Conservation (phyloP, 2,113 vertebrate species). For the Pygathrix nemaeus region DNA sequence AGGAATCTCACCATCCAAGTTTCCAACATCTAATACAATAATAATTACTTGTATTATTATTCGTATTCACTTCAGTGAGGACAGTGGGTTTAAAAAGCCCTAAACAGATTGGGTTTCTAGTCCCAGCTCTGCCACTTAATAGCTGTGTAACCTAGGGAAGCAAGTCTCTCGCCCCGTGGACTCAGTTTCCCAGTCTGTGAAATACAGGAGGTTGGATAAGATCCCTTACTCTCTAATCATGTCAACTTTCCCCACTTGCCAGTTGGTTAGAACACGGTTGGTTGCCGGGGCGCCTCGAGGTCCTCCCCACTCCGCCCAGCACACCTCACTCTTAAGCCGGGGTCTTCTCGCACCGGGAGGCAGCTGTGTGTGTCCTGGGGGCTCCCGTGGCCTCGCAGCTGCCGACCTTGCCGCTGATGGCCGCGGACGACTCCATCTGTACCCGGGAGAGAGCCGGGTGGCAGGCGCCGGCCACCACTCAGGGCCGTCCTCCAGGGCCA, state of each 20-base stretch:
- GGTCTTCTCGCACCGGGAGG: neutral
- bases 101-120: neutral
- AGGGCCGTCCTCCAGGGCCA: neutral
- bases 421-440: neutral
- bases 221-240: neutral
- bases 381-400: neutral
- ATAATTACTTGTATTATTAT: neutral
- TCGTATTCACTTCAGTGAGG: neutral
- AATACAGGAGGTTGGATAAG: too few species aligned
- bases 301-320: neutral
- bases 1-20: neutral
- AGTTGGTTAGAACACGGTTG: neutral
- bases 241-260: neutral
- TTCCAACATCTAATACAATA: neutral
- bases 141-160: neutral
- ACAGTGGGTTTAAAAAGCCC: neutral
- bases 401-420: neutral
- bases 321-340: neutral
- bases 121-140: neutral
- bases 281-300: neutral
- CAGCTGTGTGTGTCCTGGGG: neutral
- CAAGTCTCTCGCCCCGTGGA: neutral
- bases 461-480: rapidly evolving
- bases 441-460: neutral
- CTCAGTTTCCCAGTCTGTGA: neutral